Evolutionary conservation across 2,888 invertebrate species (phyloP).

Genomic region (Glyphotaelius pellucidus): DNA sequence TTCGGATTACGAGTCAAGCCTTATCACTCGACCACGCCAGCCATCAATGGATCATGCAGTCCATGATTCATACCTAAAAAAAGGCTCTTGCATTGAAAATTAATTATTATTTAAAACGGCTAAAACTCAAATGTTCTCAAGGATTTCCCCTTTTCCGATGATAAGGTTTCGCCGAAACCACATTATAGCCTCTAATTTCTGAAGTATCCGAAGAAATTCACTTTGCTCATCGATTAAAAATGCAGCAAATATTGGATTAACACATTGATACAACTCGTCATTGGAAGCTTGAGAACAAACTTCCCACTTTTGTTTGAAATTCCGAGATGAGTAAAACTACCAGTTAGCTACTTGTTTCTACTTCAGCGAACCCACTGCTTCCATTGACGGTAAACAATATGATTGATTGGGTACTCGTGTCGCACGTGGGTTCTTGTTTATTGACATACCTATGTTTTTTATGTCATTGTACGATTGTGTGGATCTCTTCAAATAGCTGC

Average conservation of each 20-base stretch:
- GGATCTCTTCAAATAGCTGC: not conserved
- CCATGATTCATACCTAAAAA: no score
- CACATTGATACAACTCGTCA: not conserved
- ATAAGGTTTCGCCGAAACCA: not conserved
- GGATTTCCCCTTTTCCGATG: not conserved
- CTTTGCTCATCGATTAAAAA: not conserved
- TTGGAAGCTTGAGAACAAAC: not conserved
- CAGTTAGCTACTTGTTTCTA: not conserved
- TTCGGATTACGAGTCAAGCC: no score
- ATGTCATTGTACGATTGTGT: not conserved
- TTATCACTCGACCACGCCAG: no score
- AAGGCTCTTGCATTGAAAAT: no score
- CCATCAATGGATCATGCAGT: no score
- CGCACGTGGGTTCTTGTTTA: conserved; percentile 16
- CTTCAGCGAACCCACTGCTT: conserved; percentile 4
- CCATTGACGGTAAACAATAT: conserved; percentile 1
- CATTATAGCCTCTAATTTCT: not conserved
- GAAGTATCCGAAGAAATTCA: not conserved
- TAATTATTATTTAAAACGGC: no score
- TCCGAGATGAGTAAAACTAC: not conserved
- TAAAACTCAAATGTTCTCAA: not conserved
- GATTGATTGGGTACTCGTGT: not conserved
- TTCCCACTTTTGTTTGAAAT: conserved; percentile 10
- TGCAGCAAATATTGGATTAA: not conserved
- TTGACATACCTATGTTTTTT: conserved; percentile 12